phyloP scores from a whole-genome alignment of 2,888 invertebrate species.

The Melanophora roralis region DNA sequence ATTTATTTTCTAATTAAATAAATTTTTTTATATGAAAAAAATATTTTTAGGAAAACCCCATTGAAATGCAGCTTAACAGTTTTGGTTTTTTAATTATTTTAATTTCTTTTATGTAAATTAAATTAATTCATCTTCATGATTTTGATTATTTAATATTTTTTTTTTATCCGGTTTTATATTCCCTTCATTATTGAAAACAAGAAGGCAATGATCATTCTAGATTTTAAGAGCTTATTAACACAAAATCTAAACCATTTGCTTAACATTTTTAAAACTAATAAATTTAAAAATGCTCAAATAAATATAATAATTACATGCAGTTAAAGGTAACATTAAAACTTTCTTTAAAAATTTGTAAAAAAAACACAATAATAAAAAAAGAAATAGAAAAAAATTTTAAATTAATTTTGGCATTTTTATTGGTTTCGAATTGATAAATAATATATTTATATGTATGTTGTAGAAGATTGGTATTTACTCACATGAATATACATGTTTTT shows the following conservation, averaged over 20 bases:
- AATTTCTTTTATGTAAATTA: too few relatives aligned
- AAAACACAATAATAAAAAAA: background rate
- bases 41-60: background rate
- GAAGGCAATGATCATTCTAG: conserved; percentile 28
- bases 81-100: too few relatives aligned
- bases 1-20: too few relatives aligned
- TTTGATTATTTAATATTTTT: too few relatives aligned
- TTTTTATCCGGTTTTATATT: conserved; percentile 3
- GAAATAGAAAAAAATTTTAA: conserved; percentile 50
- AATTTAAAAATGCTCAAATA: conserved; percentile 37
- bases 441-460: too few relatives aligned
- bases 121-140: background rate
- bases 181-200: background rate
- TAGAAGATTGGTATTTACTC: too few relatives aligned
- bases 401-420: background rate
- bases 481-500: too few relatives aligned
- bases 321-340: background rate
- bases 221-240: conserved; percentile 39
- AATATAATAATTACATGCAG: conserved; percentile 1
- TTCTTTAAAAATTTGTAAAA: conserved; percentile 9
- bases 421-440: too few relatives aligned
- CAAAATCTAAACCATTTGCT: conserved; percentile 2
- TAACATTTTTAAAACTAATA: conserved; percentile 24
- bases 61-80: background rate
- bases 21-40: too few relatives aligned